Conservation (phyloP, 2,888 invertebrate species). For the Acleris holmiana region DNA sequence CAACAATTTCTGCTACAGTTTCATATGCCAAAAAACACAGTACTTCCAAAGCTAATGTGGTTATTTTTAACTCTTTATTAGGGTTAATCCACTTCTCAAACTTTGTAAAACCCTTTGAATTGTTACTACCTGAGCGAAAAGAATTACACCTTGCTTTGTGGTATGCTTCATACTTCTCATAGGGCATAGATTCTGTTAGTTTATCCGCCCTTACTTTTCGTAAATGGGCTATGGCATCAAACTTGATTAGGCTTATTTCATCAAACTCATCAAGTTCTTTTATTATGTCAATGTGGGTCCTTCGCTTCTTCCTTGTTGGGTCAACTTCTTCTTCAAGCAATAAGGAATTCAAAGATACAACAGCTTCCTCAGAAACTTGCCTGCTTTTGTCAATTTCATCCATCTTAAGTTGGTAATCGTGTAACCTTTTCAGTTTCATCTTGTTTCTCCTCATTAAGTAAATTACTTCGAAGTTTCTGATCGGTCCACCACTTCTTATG, state of each 20-base stretch:
- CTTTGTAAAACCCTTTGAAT: constrained; percentile 81
- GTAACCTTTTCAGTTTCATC: constrained; percentile 89
- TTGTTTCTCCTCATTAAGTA: constrained; percentile 93
- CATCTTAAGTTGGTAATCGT: constrained; percentile 88
- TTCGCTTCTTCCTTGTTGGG: constrained; percentile 69
- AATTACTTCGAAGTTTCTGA: constrained; percentile 87
- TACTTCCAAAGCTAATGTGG: constrained; percentile 88
- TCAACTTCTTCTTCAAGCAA: constrained; percentile 81
- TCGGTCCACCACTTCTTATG: constrained; percentile 85
- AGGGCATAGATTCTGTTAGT: constrained; percentile 82
- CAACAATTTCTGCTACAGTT: constrained; percentile 94
- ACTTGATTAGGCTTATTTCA: constrained; percentile 80
- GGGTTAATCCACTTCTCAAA: constrained; percentile 87
- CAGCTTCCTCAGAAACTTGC: constrained; percentile 49
- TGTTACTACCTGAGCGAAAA: constrained; percentile 83
- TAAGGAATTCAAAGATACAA: constrained; percentile 59
- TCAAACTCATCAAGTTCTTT: constrained; percentile 83
- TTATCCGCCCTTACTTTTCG: constrained; percentile 84
- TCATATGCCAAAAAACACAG: constrained; percentile 95
- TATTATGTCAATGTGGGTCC: constrained; percentile 79
- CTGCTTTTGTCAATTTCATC: constrained; percentile 73
- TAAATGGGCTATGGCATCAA: constrained; percentile 83
- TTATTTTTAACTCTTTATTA: constrained; percentile 85
- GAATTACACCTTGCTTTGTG: constrained; percentile 91
- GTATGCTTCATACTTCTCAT: constrained; percentile 89